Conservation (phyloP, 2,797 vertebrate genomes). For the Sebastes diploproa region DNA sequence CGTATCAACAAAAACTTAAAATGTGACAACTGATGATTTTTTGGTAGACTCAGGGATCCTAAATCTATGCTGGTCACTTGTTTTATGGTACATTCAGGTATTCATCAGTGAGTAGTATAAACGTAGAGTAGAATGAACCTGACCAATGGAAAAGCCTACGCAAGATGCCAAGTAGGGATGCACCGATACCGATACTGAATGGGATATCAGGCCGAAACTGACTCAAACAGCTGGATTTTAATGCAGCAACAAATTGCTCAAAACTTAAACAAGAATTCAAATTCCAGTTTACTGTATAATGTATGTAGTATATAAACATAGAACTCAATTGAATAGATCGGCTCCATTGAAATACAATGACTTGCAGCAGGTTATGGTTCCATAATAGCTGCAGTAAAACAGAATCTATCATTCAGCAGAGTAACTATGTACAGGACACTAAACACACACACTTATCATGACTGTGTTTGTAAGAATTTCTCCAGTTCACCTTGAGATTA, state of each 20-base stretch:
- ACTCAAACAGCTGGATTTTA: no score
- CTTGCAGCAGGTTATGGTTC: neutral
- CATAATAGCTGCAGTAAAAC: neutral
- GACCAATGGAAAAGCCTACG: neutral
- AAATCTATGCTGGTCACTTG: neutral
- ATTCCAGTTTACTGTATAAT: no score
- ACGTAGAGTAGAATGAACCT: neutral
- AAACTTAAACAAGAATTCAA: no score
- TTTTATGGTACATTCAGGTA: neutral
- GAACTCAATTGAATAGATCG: no score
- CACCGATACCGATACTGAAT: no score
- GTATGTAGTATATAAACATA: no score
- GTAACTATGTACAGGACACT: neutral
- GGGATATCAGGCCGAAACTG: no score
- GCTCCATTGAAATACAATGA: no score
- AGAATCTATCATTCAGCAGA: neutral
- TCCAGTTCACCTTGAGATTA: slow-evolving; percentile 45
- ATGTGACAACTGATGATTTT: no score
- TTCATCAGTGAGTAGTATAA: neutral
- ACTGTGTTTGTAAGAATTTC: neutral
- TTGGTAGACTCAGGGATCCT: neutral
- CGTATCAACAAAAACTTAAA: neutral
- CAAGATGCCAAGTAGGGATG: no score
- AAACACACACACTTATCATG: slow-evolving; percentile 31
- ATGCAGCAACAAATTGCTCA: no score